These are phyloP conservation scores for Argya squamiceps DNA, from an alignment of 2,797 vertebrate genomes.

Conservation along the genomic window DNA sequence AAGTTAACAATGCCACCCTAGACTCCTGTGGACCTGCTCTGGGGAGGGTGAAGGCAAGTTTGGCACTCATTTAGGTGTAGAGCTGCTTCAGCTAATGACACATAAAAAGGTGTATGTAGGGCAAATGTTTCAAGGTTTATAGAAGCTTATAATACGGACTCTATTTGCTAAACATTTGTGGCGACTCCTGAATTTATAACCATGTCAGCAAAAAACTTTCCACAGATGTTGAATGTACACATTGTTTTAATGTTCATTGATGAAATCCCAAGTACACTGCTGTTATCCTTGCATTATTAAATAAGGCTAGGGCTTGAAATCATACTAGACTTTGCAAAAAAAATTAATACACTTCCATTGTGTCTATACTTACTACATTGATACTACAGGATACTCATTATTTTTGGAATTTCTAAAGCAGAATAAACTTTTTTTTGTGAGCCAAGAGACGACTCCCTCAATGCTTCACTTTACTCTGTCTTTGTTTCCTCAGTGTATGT, in stretches of 20 bases:
- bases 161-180: background rate
- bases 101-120: background rate
- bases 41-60: background rate
- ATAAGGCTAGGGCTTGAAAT: background rate
- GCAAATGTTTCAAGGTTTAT: background rate
- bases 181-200: background rate
- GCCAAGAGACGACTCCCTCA: background rate
- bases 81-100: background rate
- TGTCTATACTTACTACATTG: background rate
- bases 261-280: background rate
- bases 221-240: background rate
- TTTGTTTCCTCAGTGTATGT: slow-evolving; percentile 14
- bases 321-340: background rate
- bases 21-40: background rate
- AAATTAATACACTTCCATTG: background rate
- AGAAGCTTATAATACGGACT: background rate
- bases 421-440: background rate
- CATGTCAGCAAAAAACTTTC: slow-evolving; percentile 19
- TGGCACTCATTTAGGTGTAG: background rate
- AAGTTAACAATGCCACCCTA: background rate
- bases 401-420: background rate
- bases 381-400: background rate
- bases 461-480: background rate
- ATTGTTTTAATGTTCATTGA: slow-evolving; percentile 16
- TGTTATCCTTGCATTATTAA: slow-evolving; percentile 15